Conservation (phyloP, 2,888 invertebrate species). For the Sphaerophoria taeniata region DNA sequence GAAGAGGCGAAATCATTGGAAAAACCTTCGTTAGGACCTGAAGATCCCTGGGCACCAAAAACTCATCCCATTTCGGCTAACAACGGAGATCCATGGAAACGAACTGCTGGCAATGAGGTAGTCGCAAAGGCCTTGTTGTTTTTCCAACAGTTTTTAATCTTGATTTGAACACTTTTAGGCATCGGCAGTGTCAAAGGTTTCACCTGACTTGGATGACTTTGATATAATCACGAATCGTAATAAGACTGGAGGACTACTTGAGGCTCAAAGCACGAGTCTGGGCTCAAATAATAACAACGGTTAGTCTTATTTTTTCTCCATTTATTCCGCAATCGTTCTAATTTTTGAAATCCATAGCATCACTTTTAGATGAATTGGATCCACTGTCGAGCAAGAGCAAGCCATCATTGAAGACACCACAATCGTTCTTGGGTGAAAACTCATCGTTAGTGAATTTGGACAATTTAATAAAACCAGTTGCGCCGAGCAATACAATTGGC, state of each 20-base stretch:
- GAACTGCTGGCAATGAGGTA: conserved; percentile 80
- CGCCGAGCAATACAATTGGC: conserved; percentile 78
- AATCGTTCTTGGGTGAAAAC: conserved; percentile 98
- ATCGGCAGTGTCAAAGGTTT: conserved; percentile 76
- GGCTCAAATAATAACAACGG: conserved; percentile 82
- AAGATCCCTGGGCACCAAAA: conserved; percentile 81
- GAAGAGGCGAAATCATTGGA: conserved; percentile 75
- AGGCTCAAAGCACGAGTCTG: conserved; percentile 77
- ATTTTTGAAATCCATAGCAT: conserved; percentile 76
- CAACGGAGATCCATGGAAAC: conserved; percentile 86
- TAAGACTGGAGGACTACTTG: conserved; percentile 81
- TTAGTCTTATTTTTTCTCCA: conserved; percentile 60
- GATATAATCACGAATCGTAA: conserved; percentile 92
- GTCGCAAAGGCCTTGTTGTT: background rate
- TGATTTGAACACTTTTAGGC: conserved; percentile 11
- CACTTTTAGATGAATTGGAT: conserved; percentile 82
- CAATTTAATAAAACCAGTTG: conserved; percentile 91
- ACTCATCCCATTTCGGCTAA: conserved; percentile 78
- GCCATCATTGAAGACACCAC: conserved; percentile 90
- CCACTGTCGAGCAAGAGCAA: conserved; percentile 79
- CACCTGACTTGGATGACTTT: conserved; percentile 92
- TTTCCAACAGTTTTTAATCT: background rate
- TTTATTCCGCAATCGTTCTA: background rate
- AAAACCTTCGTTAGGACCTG: conserved; percentile 74
- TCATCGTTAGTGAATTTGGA: conserved; percentile 98